phyloP scores from a whole-genome alignment of 2,888 invertebrate species.

The Trachelus stipa region DNA sequence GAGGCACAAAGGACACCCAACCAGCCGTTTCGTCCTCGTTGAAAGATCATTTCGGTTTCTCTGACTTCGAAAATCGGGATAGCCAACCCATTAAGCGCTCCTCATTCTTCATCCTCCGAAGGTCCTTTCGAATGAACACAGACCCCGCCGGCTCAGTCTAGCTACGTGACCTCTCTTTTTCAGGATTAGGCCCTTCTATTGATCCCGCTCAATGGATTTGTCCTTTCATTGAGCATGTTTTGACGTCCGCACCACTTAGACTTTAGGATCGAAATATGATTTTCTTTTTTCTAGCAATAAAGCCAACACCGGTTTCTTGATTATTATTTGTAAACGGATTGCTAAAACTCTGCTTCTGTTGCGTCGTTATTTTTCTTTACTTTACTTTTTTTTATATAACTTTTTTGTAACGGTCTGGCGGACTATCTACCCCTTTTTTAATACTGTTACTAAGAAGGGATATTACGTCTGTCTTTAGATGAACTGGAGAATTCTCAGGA shows the following conservation, averaged over 20 bases:
- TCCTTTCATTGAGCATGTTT: conserved; percentile 49
- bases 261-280: conserved; percentile 11
- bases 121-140: conserved; percentile 20
- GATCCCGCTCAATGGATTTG: conserved; percentile 46
- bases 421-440: background rate
- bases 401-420: background rate
- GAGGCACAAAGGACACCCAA: background rate
- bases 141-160: conserved; percentile 12
- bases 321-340: background rate
- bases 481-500: too few species aligned
- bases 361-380: background rate
- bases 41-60: conserved; percentile 46
- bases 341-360: background rate
- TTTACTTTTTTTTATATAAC: background rate
- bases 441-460: background rate
- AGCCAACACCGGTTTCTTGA: background rate
- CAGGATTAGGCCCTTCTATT: conserved; percentile 49
- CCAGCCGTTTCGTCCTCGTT: background rate
- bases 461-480: background rate
- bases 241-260: conserved; percentile 45
- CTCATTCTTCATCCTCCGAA: conserved; percentile 13
- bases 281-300: conserved; percentile 14
- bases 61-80: conserved; percentile 43
- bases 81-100: conserved; percentile 23
- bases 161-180: conserved; percentile 13